These are phyloP conservation scores for Eristalis tenax DNA, from an alignment of 2,888 invertebrate species.

Conservation along the genomic window DNA sequence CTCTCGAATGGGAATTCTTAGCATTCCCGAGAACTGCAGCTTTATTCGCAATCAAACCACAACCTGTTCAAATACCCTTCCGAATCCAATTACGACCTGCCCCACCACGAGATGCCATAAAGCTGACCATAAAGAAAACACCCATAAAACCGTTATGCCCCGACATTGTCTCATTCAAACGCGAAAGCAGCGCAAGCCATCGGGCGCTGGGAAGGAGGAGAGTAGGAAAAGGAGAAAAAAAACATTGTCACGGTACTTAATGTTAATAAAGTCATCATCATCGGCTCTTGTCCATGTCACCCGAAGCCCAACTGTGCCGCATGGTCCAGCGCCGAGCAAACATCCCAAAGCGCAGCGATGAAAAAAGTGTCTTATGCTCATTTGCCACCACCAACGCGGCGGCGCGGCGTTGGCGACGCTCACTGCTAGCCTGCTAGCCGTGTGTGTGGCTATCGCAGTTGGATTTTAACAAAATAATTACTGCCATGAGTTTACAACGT, in stretches of 20 bases:
- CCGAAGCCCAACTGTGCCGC: constrained; percentile 26
- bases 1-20: neutral
- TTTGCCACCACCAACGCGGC: neutral
- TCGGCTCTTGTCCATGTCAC: constrained; percentile 53
- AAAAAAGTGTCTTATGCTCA: constrained; percentile 31
- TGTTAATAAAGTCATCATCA: constrained; percentile 57
- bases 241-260: constrained; percentile 33
- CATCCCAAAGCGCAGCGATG: neutral
- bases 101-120: neutral
- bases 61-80: neutral
- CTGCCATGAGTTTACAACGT: constrained; percentile 59
- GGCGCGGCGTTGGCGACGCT: neutral
- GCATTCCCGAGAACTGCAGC: neutral
- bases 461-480: constrained; percentile 67
- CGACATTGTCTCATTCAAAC: neutral
- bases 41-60: neutral
- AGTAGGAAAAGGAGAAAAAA: neutral
- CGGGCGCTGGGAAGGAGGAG: neutral
- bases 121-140: neutral
- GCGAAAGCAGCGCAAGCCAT: neutral
- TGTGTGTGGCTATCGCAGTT: constrained; percentile 20
- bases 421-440: neutral
- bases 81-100: neutral
- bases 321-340: neutral
- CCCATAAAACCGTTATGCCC: neutral